A percentile compares a stretch with the other conserved stretches of the same genome.
Evolutionary conservation across 2,113 vertebrate species (phyloP).

Genomic region (Forbesichthys papilliferus): DNA sequence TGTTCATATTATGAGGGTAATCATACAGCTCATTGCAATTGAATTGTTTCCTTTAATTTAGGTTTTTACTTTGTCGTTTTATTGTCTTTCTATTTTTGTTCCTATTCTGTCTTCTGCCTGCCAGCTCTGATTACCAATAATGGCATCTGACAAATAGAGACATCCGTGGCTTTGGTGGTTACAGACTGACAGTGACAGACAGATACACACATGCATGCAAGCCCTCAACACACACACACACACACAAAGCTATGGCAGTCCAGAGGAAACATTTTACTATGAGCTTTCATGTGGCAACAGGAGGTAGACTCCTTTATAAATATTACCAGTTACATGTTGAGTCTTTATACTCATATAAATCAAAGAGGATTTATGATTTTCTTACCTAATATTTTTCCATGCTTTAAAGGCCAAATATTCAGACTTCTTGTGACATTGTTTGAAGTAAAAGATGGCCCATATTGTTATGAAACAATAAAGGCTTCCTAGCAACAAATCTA

Average conservation of each 20-base stretch:
- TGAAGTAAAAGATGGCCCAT: slow-evolving; percentile 23
- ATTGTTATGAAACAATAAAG: slow-evolving; percentile 3
- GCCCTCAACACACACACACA: slow-evolving; percentile 35
- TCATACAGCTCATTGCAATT: no score
- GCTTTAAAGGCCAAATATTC: background rate
- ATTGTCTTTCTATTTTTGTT: slow-evolving; percentile 17
- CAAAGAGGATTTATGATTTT: no score
- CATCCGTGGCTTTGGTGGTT: slow-evolving; percentile 32
- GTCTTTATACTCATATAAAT: background rate
- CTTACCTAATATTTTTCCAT: no score
- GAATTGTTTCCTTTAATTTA: background rate
- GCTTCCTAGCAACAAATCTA: slow-evolving; percentile 6
- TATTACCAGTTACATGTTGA: background rate
- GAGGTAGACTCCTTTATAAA: background rate
- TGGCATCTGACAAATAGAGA: slow-evolving; percentile 54
- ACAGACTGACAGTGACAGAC: slow-evolving; percentile 13
- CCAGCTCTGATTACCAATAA: slow-evolving; percentile 48
- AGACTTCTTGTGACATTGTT: slow-evolving; percentile 6
- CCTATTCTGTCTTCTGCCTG: slow-evolving; percentile 23
- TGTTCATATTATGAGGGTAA: no score
- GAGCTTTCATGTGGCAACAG: background rate
- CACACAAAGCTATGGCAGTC: slow-evolving; percentile 1
- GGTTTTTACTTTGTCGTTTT: slow-evolving; percentile 15
- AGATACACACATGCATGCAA: background rate
- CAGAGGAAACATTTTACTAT: background rate